Percentiles rank a stretch among this genome's conserved stretches.
Evolutionary conservation across 1,140 invertebrate species (phyloP).

Genomic region (Zophobas morio): DNA sequence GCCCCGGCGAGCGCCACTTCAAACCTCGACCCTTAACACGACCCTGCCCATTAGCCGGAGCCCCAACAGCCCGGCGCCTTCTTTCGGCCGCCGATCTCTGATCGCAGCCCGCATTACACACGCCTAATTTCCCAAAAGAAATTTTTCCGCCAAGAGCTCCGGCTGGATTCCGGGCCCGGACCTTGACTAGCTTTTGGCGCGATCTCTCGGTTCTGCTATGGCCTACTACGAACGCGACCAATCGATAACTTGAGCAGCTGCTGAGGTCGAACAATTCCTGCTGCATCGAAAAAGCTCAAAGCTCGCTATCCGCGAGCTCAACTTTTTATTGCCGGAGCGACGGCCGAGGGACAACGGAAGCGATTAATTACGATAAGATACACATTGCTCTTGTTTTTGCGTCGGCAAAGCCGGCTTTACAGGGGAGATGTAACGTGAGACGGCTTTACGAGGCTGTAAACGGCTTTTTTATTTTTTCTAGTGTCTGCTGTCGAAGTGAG

Average conservation of each 20-base stretch:
- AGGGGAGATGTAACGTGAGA: background rate
- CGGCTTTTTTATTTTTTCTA: too few relatives aligned
- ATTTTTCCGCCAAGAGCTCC: background rate
- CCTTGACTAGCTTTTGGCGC: constrained; percentile 39
- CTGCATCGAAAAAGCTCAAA: constrained; percentile 24
- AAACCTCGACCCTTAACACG: too few relatives aligned
- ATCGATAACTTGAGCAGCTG: constrained; percentile 47
- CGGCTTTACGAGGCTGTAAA: too few relatives aligned
- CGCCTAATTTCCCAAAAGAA: background rate
- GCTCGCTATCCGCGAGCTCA: background rate
- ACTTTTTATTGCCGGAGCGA: constrained; percentile 11
- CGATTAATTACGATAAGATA: constrained; percentile 12
- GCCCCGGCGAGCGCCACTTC: too few relatives aligned
- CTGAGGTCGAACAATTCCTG: constrained; percentile 45
- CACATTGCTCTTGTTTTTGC: constrained; percentile 15
- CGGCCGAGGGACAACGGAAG: background rate
- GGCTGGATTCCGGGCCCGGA: constrained; percentile 22
- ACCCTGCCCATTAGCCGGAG: too few relatives aligned
- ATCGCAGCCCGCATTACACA: background rate
- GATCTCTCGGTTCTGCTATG: constrained; percentile 37
- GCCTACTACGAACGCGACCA: constrained; percentile 40
- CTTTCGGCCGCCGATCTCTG: too few relatives aligned
- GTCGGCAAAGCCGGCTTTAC: constrained; percentile 3
- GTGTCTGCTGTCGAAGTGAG: too few relatives aligned
- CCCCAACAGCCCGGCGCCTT: too few relatives aligned